phyloP scores from a whole-genome alignment of 2,888 invertebrate genomes.

The Harmothoe impar region DNA sequence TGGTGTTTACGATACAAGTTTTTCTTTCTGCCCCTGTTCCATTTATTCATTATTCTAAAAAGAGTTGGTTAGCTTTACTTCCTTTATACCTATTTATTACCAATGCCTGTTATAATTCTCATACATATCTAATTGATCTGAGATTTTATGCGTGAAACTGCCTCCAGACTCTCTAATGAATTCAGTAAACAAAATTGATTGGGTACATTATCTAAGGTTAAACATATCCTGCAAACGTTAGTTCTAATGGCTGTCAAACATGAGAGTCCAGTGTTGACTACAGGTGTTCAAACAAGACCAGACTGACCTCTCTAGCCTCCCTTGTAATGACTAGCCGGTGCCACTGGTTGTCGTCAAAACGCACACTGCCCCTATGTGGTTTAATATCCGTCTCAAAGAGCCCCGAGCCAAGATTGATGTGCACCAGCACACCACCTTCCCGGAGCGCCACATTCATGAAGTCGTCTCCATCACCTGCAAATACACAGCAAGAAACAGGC shows the following conservation, averaged over 20 bases:
- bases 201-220: too few relatives aligned
- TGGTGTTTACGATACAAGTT: too few relatives aligned
- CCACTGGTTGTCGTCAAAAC: conserved; percentile 98
- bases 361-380: conserved; percentile 89
- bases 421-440: conserved; percentile 93
- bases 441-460: conserved; percentile 94
- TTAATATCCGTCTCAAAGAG: conserved; percentile 85
- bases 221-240: too few relatives aligned
- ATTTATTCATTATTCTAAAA: too few relatives aligned
- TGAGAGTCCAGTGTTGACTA: too few relatives aligned
- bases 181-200: too few relatives aligned
- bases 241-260: too few relatives aligned
- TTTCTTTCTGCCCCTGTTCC: too few relatives aligned
- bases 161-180: background rate
- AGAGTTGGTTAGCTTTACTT: too few relatives aligned
- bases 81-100: too few relatives aligned
- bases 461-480: conserved; percentile 89
- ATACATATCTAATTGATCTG: background rate
- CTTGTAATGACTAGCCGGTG: conserved; percentile 95
- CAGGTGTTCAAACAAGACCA: background rate
- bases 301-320: conserved; percentile 92
- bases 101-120: too few relatives aligned
- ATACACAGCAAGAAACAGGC: background rate
- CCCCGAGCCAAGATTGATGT: conserved; percentile 91
- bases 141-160: conserved; percentile 36